Evolutionary conservation across 2,113 vertebrate species (phyloP).

Genomic region (Alectura lathami): DNA sequence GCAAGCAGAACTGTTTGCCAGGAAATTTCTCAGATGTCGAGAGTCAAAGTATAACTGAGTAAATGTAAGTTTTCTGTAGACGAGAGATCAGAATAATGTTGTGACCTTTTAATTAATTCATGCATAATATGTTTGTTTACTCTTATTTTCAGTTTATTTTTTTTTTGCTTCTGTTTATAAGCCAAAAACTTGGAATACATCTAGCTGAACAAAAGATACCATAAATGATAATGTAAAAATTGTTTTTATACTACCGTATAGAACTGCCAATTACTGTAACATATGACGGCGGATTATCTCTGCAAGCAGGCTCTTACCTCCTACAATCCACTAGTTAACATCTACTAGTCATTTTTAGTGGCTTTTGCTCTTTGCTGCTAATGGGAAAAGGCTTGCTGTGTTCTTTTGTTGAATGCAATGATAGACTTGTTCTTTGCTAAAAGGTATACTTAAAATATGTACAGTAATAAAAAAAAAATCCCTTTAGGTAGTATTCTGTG

Average conservation of each 20-base stretch:
- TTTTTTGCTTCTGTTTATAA: background rate
- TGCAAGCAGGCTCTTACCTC: background rate
- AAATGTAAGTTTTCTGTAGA: slow-evolving; percentile 1
- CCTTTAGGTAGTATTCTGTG: background rate
- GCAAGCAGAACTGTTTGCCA: background rate
- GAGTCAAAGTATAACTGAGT: slow-evolving; percentile 13
- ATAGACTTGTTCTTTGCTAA: background rate
- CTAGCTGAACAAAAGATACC: background rate
- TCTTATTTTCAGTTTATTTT: slow-evolving; percentile 19
- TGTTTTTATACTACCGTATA: background rate
- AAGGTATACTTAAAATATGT: background rate
- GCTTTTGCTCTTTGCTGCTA: background rate
- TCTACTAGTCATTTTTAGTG: background rate
- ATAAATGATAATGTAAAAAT: background rate
- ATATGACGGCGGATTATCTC: background rate
- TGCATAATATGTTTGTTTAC: background rate
- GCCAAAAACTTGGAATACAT: background rate
- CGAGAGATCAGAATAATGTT: slow-evolving; percentile 14
- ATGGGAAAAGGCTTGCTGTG: background rate
- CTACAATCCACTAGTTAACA: background rate
- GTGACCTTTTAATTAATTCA: slow-evolving; percentile 53
- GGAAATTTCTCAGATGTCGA: slow-evolving; percentile 35
- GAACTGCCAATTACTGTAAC: background rate
- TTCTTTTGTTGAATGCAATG: background rate
- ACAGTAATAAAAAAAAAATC: background rate